These are phyloP conservation scores for Dallia pectoralis DNA, from an alignment of 2,797 vertebrate species.

Conservation along the genomic window DNA sequence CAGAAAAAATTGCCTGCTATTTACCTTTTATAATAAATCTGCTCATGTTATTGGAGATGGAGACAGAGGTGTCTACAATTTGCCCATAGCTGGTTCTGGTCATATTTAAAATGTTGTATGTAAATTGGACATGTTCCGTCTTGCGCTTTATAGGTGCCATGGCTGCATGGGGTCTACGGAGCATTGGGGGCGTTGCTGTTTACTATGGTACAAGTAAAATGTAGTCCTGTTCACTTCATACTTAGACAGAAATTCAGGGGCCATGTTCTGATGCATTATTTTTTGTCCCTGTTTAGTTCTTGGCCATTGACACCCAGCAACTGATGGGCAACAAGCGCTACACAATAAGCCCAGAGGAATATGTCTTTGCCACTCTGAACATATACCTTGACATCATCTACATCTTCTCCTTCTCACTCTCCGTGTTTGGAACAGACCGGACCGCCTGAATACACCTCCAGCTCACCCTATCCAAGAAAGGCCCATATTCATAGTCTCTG, in stretches of 20 bases:
- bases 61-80: conserved; percentile 3
- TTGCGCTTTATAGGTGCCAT: conserved; percentile 80
- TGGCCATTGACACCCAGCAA: conserved; percentile 92
- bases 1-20: background rate
- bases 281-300: conserved; percentile 77
- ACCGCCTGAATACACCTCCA: conserved; percentile 53
- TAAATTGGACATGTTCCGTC: background rate
- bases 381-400: conserved; percentile 93
- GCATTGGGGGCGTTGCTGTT: conserved; percentile 86
- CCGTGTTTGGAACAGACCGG: conserved; percentile 84
- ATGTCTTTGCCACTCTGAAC: conserved; percentile 91
- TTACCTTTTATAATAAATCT: background rate
- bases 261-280: background rate
- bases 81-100: background rate
- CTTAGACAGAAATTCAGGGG: background rate
- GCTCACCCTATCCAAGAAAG: background rate
- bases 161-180: conserved; percentile 84
- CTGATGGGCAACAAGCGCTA: conserved; percentile 89
- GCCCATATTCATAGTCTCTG: background rate
- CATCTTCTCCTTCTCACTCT: conserved; percentile 92
- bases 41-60: background rate
- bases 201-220: conserved; percentile 80
- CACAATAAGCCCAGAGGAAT: conserved; percentile 88
- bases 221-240: background rate
- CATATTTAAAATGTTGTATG: background rate